Evolutionary conservation across 1,140 invertebrate species (phyloP), one percentile per base, ranked within the genome.

Genomic region (Listronotus oregonensis): DNA sequence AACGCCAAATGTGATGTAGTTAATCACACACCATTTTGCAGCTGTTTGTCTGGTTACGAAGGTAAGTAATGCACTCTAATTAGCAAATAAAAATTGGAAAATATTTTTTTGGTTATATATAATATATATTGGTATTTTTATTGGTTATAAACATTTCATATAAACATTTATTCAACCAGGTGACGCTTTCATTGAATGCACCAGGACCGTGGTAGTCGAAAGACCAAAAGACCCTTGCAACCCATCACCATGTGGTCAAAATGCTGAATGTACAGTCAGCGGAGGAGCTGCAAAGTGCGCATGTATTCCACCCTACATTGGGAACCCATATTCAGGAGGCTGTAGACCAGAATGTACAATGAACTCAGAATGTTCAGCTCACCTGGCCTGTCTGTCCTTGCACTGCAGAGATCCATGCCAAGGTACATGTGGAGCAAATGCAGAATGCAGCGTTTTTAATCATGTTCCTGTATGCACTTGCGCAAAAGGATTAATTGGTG

Each of bases 261-360:
- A 93, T 72, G 86, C 91, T 0, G 82, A 91, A 56, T 94, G 92
- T 74, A 84, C 84, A 1, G 82, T 86, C n/a, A 82, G 84, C 5
- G 86, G 89, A 73, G 86, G 87, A 12, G 80, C 83, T 27, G 86
- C 89, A 3, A 83, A 87, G 64, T 95, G 93, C 75, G 84, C 84
- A 12, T 95, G 93, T 75, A 91, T 93, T 73, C 90, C 91, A 64
- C 92, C 92, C 0, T 93, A 94, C 73, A 86, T 92, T 54, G 92
- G 92, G 21, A 90, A 92, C 81, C 88, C 90, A 0, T 91, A 91
- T 70, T 83, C 84, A 4, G 87, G 87, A 7, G 89, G 89, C 18
- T 91, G 91, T 69, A 86, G 87, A 65, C 90, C 91, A 0, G 91
- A 94, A 78, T 94, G 92, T 78, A 83, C 90, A 1, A 84, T 88